Evolutionary conservation across 2,888 invertebrate species (phyloP), one percentile per base, ranked within the genome.

Genomic region (Aporophyla nigra): DNA sequence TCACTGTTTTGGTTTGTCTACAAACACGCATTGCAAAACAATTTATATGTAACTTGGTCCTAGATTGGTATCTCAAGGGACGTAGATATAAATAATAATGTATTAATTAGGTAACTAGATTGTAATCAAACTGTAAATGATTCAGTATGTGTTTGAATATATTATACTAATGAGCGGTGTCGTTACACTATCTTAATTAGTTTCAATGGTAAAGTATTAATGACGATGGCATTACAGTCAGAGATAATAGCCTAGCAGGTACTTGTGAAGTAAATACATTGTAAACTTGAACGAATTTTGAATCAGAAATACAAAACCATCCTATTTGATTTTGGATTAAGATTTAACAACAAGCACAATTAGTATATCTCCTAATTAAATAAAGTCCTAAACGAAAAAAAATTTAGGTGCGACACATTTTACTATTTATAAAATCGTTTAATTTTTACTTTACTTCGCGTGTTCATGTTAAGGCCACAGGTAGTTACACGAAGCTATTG

Each of bases 121-220:
- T 54, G n/a, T 66, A 54, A 78, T 74, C n/a, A 54, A 49, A 56
- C 43, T n/a, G 33, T 59, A 65, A 65, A 46, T 51, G 54, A 71
- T 63, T 70, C 54, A 59, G 4, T 24, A 51, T 46, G 51, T 63
- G 62, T 68, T 61, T 43, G 74, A 62, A 56, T 73, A 53, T 51
- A 67, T 81, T 82, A 68, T 33, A n/a, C 7, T 68, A 75, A 82
- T 68, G 75, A 68, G 27, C 14, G 12, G 19, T 33, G 51, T 71
- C 77, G n/a, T 76, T 70, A 76, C 14, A 14, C 16, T 71, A 80
- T 70, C 70, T 66, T 76, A 40, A 82, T 71, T 77, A n/a, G 33
- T 53, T 56, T 56, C 10, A 54, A 40, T 78, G 21, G 19, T 59
- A 21, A 40, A 51, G 43, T 66, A 21, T n/a, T 46, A 59, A 51